Conservation (phyloP, 2,113 vertebrate genomes). For the Chaetodon auriga region DNA sequence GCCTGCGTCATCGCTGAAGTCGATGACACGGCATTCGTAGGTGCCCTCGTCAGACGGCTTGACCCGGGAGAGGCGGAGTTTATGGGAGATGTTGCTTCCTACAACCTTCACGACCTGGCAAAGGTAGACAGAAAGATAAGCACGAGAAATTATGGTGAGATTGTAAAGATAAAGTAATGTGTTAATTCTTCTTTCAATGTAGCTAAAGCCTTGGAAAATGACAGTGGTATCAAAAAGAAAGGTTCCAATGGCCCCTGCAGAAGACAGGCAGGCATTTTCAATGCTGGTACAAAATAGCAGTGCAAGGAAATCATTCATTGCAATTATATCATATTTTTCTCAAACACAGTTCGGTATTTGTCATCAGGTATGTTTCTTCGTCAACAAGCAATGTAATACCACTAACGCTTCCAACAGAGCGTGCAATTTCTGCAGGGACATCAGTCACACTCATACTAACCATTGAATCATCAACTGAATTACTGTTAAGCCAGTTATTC, state of each 20-base stretch:
- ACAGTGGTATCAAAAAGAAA: no score
- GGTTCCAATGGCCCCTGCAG: no score
- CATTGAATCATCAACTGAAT: neutral
- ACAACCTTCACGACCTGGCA: constrained; percentile 94
- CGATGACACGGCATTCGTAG: constrained; percentile 95
- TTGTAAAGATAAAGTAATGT: no score
- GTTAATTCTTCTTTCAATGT: no score
- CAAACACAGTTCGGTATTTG: neutral
- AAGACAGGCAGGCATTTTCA: neutral
- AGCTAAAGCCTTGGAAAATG: no score
- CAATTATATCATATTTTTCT: neutral
- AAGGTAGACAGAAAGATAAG: neutral
- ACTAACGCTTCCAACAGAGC: neutral
- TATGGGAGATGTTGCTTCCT: constrained; percentile 98
- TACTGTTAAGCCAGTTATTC: neutral
- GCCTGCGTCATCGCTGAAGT: constrained; percentile 92
- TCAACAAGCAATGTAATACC: neutral
- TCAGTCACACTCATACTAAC: neutral
- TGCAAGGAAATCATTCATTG: neutral
- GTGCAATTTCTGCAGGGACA: neutral
- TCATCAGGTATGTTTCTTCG: neutral
- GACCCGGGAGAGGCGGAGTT: constrained; percentile 94
- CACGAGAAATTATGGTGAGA: neutral
- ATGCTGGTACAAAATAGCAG: neutral
- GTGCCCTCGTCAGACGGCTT: constrained; percentile 94